A percentile compares a stretch with the other conserved stretches of the same genome.
Conservation (phyloP, 37 sponge, comb jelly and placozoan genomes). For the Geodia barretti region DNA sequence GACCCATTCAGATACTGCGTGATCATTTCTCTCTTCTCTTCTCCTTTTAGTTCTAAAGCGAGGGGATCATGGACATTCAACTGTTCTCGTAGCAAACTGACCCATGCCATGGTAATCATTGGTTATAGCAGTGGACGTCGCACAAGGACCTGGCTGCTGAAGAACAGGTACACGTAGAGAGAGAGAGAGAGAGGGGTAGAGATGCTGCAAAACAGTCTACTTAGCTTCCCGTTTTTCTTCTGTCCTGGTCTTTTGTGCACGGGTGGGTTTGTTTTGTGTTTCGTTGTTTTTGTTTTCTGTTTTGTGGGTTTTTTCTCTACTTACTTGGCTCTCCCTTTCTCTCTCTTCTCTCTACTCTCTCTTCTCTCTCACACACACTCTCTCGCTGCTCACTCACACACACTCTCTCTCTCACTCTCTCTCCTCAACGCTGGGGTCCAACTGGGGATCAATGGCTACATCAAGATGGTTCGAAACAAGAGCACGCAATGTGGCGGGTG, state of each 20-base stretch:
- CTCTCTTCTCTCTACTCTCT: too few species aligned
- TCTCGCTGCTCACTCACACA: too few species aligned
- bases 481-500: conserved; percentile 80
- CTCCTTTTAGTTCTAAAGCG: conserved; percentile 40
- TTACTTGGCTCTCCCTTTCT: neutral
- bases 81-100: conserved; percentile 43
- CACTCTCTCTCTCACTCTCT: too few species aligned
- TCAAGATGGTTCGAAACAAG: conserved; percentile 67
- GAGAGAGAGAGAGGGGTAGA: neutral
- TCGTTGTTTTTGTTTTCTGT: too few species aligned
- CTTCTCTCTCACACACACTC: too few species aligned
- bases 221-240: neutral
- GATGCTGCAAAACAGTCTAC: neutral
- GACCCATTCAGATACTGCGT: too few species aligned
- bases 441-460: conserved; percentile 80
- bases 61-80: conserved; percentile 36
- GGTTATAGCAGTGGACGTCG: conserved; percentile 47
- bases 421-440: conserved; percentile 69
- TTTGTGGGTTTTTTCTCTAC: too few species aligned
- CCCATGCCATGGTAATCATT: conserved; percentile 42
- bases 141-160: conserved; percentile 59
- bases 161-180: conserved; percentile 59
- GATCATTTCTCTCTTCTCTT: too few species aligned
- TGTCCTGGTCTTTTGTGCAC: conserved; percentile 22
- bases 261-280: conserved; percentile 12